Conservation (phyloP, 1,140 invertebrate genomes). For the Procambarus clarkii region DNA sequence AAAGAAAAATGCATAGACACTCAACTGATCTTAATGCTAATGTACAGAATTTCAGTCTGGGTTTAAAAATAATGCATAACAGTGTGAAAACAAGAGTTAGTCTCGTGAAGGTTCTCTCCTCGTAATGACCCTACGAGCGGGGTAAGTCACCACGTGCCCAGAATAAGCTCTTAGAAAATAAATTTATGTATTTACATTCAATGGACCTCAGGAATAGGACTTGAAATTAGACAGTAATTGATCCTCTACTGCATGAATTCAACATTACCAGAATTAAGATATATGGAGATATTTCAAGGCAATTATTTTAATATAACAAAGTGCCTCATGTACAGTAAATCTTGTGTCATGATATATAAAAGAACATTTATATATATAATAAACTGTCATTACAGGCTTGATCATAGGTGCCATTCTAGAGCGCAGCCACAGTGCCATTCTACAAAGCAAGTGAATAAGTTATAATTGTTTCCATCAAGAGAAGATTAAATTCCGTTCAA, state of each 20-base stretch:
- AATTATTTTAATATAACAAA: background rate
- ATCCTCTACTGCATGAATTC: background rate
- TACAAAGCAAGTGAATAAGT: background rate
- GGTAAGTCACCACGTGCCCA: background rate
- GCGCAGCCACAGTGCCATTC: background rate
- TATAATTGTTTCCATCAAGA: background rate
- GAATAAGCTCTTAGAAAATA: background rate
- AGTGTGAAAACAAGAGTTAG: background rate
- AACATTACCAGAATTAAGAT: background rate
- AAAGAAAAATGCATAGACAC: background rate
- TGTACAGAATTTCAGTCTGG: background rate
- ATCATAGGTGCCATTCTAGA: too few species aligned
- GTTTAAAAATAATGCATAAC: background rate
- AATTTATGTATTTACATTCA: background rate
- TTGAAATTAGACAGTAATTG: background rate
- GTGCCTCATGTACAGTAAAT: background rate
- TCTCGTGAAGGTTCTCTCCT: background rate
- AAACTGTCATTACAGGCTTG: background rate
- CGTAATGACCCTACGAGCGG: background rate
- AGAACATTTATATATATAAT: background rate
- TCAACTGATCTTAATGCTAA: background rate
- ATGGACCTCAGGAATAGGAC: background rate
- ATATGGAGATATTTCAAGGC: too few species aligned
- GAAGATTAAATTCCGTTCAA: background rate
- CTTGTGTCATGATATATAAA: background rate